Evolutionary conservation across 2,113 vertebrate species (phyloP).

Genomic region (Nothobranchius furzeri): DNA sequence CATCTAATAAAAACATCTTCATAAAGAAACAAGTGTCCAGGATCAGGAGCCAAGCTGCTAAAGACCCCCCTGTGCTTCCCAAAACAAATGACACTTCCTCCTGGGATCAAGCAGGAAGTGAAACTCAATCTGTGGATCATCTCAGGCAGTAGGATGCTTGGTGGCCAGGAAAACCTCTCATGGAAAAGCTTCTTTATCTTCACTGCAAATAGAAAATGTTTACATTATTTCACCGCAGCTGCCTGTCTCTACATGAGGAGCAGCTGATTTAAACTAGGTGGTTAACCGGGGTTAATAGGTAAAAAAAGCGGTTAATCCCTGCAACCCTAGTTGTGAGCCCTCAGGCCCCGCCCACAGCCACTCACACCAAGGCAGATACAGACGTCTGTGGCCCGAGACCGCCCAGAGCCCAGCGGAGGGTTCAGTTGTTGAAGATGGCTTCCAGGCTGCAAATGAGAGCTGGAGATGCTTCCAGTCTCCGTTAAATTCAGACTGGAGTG

Average conservation of each 20-base stretch:
- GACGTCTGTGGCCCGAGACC: no score
- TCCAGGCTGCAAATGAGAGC: no score
- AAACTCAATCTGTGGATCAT: constrained; percentile 21
- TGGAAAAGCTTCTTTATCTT: not conserved
- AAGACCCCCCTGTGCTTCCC: constrained; percentile 31
- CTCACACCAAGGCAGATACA: no score
- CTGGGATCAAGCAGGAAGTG: constrained; percentile 48
- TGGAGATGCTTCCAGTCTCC: no score
- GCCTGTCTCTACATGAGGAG: not conserved
- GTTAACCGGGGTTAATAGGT: no score
- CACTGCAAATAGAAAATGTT: not conserved
- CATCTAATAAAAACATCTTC: no score
- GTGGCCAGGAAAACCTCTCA: constrained; percentile 2
- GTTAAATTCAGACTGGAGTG: not conserved
- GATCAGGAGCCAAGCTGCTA: not conserved
- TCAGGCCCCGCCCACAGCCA: no score
- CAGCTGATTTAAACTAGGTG: not conserved
- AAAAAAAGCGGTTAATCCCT: no score
- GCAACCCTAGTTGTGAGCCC: no score
- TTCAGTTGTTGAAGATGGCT: no score
- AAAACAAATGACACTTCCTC: constrained; percentile 40
- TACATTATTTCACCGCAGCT: not conserved
- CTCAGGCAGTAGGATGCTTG: constrained; percentile 19
- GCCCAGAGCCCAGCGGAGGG: no score
- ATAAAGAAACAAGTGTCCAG: no score